A percentile compares a stretch with the other conserved stretches of the same genome.
Evolutionary conservation across 2,888 invertebrate species (phyloP).

Genomic region (Colletes collaris): DNA sequence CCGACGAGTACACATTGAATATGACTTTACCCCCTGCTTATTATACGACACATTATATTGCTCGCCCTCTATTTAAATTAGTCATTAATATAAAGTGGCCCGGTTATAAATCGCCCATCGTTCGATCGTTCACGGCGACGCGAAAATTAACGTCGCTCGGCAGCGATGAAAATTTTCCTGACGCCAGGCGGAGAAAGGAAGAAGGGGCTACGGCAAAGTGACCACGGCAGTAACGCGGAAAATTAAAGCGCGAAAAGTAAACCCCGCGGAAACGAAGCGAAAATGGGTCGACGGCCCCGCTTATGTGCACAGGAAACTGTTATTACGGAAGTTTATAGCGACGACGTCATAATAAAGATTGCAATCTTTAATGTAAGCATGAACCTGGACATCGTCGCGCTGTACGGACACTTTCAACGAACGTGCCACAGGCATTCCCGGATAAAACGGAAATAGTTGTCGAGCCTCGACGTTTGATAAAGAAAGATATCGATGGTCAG

Average conservation of each 20-base stretch:
- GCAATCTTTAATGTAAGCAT: slow-evolving; percentile 57
- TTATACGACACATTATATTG: slow-evolving; percentile 32
- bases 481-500: too few species aligned
- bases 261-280: slow-evolving; percentile 34
- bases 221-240: slow-evolving; percentile 19
- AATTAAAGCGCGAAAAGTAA: slow-evolving; percentile 53
- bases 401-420: slow-evolving; percentile 27
- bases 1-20: slow-evolving; percentile 16
- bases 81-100: slow-evolving; percentile 30
- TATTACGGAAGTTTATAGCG: slow-evolving; percentile 50
- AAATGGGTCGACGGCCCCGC: slow-evolving; percentile 48
- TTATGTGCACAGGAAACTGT: slow-evolving; percentile 31
- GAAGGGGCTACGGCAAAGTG: background rate
- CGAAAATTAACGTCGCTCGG: slow-evolving; percentile 10
- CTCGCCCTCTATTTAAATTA: slow-evolving; percentile 29
- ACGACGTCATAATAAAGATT: slow-evolving; percentile 49
- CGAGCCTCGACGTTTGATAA: too few species aligned
- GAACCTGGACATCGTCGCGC: slow-evolving; percentile 48
- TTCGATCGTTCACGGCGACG: background rate
- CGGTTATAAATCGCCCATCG: background rate
- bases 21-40: background rate
- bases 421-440: slow-evolving; percentile 33
- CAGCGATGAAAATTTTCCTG: background rate
- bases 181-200: too few species aligned
- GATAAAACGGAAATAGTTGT: slow-evolving; percentile 29